Base-by-base conservation (phyloP, 2,797 vertebrate genomes). In the Phalloptychus januarius region DNA sequence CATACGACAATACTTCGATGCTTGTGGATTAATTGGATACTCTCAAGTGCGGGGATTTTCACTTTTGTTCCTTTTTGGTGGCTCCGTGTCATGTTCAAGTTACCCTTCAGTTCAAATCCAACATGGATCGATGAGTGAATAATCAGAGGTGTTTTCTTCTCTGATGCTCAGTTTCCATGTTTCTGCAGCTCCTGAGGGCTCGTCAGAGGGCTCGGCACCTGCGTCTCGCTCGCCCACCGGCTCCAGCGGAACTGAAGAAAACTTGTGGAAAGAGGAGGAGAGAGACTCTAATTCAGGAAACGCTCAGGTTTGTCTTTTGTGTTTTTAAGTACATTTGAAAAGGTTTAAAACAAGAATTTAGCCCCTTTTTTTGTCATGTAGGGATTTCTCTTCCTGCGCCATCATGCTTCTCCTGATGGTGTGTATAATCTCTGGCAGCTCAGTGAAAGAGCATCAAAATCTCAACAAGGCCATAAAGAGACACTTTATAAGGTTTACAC, bases 171-270 rank as follows among this genome's bases (percentile, higher is more conserved):
- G 0, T 80, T 61, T 16, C 81, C 28, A 90, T 13, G 89, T 74
- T 84, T 78, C 77, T 40, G 38, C 92, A 97, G 97, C 87, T 93
- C 42, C 83, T 97, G 16, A 83, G 78, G 46, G 90, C 92, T 48
- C 94, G 96, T 42, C 95, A 85, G 71, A 94, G 91, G 85, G 91
- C 92, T 13, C 94, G 96, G 0, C 94, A 87, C 79, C 92, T 96
- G 71, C 94, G 90, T 36, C 82, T 95, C n/a, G 91, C 93, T 0
- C 85, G 77, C 3, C 96, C 96, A 0, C 95, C 93, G 0, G 84
- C 90, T 72, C 79, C 54, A 2, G 88, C 82, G 20, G 93, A 95
- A 76, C 89, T 97, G 77, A 95, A 86, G 85, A 77, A 70, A 71
- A 79, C 50, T 40, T 85, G 82, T 31, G 56, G 83, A 3, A 91